These are phyloP conservation scores for Erebia ligea DNA, from an alignment of 2,888 invertebrate genomes.

Conservation along the genomic window DNA sequence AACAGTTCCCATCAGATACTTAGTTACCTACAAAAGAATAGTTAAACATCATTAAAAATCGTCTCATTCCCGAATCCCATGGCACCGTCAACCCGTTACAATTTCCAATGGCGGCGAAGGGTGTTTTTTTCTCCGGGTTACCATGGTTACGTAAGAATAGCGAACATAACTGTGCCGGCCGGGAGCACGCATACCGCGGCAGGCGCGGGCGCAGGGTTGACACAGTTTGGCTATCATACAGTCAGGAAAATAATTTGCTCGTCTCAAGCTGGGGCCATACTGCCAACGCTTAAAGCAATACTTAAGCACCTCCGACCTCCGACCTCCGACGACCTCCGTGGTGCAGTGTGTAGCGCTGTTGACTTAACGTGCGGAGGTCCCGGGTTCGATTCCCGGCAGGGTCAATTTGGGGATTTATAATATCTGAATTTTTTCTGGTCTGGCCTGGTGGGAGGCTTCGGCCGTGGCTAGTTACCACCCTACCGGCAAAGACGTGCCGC, in stretches of 20 bases:
- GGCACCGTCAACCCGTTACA: constrained; percentile 33
- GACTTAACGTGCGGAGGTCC: too few relatives aligned
- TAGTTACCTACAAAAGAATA: constrained; percentile 18
- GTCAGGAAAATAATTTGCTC: not conserved
- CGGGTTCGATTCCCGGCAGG: too few relatives aligned
- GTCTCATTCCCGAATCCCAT: constrained; percentile 13
- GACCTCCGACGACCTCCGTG: too few relatives aligned
- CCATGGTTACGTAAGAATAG: constrained; percentile 72
- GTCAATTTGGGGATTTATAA: too few relatives aligned
- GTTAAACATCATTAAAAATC: constrained; percentile 27
- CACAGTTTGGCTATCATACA: not conserved
- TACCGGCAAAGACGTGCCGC: too few relatives aligned
- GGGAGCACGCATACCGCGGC: constrained; percentile 65
- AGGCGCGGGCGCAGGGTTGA: constrained; percentile 53
- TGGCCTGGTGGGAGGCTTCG: too few relatives aligned
- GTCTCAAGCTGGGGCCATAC: too few relatives aligned
- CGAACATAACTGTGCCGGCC: constrained; percentile 73
- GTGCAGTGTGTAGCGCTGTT: too few relatives aligned
- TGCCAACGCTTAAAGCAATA: too few relatives aligned
- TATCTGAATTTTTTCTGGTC: too few relatives aligned
- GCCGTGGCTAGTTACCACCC: too few relatives aligned
- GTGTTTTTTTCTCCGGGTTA: constrained; percentile 44
- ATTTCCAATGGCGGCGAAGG: constrained; percentile 32
- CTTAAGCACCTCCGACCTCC: too few relatives aligned
- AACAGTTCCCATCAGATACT: constrained; percentile 16